Evolutionary conservation across 2,113 vertebrate species (phyloP).

Genomic region (Phainopepla nitens): DNA sequence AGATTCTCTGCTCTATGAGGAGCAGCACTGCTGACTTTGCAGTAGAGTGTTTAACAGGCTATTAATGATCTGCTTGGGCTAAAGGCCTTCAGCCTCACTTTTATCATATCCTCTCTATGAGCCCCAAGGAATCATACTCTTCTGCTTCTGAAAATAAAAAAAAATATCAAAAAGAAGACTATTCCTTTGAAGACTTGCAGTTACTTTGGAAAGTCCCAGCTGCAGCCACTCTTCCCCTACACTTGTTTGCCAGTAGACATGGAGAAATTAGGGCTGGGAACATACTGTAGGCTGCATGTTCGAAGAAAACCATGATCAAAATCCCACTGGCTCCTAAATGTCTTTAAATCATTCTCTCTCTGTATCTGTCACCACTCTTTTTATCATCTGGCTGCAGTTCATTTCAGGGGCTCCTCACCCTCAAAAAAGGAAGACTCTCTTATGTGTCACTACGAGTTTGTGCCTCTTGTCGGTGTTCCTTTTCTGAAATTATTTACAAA

Average conservation of each 20-base stretch:
- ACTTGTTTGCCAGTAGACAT: background rate
- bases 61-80: background rate
- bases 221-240: background rate
- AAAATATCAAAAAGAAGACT: background rate
- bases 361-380: fast-evolving
- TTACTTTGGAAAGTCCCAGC: background rate
- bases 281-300: fast-evolving
- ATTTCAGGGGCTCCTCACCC: background rate
- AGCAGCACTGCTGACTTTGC: background rate
- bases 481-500: background rate
- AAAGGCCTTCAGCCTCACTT: constrained; percentile 1
- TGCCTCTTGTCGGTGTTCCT: background rate
- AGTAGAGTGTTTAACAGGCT: background rate
- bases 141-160: background rate
- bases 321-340: background rate
- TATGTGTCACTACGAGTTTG: background rate
- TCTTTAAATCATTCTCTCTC: background rate
- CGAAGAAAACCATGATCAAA: background rate
- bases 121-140: background rate
- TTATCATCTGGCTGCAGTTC: background rate
- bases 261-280: background rate
- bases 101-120: background rate
- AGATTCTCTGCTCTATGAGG: background rate
- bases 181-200: background rate
- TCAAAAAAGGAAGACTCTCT: background rate